Percentiles rank a stretch among this genome's conserved stretches.
Conservation (phyloP, 1,140 invertebrate species). For the Vollenhovia emeryi region DNA sequence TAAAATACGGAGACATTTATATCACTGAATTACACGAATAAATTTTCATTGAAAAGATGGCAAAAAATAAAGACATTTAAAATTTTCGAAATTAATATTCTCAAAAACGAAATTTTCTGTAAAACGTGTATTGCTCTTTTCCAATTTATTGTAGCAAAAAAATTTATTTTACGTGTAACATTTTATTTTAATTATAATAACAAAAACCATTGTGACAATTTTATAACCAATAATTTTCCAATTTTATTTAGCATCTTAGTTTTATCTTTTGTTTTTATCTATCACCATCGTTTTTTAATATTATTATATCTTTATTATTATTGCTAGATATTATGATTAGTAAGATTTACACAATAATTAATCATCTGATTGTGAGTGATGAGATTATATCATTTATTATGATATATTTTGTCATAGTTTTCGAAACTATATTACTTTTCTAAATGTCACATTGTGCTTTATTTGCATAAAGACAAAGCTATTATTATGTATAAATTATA, state of each 20-base stretch:
- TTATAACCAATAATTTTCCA: not conserved
- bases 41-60: not conserved
- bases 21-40: not conserved
- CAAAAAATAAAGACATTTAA: not conserved
- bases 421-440: not conserved
- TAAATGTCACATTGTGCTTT: not conserved
- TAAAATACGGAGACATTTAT: not conserved
- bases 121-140: not conserved
- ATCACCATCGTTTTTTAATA: not conserved
- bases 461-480: not conserved
- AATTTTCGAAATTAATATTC: not conserved
- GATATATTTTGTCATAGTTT: not conserved
- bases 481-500: not conserved
- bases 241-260: not conserved
- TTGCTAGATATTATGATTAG: not conserved
- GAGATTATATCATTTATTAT: not conserved
- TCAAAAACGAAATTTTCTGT: not conserved
- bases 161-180: not conserved
- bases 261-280: not conserved
- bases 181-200: conserved; percentile 18
- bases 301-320: not conserved
- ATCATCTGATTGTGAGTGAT: not conserved
- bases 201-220: not conserved
- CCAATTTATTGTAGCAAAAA: not conserved
- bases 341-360: not conserved